A percentile compares a stretch with the other conserved stretches of the same genome.
These are phyloP conservation scores for Mirounga angustirostris DNA, from an alignment of 2,113 vertebrate genomes.

Conservation along the genomic window DNA sequence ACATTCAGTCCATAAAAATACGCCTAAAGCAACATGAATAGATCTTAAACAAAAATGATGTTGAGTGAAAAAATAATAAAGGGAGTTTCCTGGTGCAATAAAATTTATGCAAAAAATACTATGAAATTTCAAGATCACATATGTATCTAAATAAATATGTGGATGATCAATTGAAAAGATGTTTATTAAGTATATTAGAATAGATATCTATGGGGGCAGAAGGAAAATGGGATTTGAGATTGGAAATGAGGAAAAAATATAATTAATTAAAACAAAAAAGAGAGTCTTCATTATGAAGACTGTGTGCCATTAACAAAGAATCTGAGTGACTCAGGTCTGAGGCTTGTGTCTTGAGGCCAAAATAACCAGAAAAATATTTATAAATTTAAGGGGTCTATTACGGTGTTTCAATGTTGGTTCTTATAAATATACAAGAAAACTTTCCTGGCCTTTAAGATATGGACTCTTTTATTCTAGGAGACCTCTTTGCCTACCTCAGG, in stretches of 20 bases:
- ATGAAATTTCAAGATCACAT: conserved; percentile 29
- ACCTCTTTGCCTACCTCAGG: background rate
- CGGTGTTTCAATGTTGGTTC: background rate
- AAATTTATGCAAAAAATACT: conserved; percentile 27
- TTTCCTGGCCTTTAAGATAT: background rate
- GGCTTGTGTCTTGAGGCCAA: conserved; percentile 13
- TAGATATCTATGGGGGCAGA: background rate
- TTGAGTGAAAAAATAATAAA: conserved; percentile 14
- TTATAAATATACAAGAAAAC: background rate
- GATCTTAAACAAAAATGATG: conserved; percentile 1
- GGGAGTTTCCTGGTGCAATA: background rate
- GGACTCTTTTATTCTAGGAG: conserved; percentile 7
- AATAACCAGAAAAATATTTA: conserved; percentile 53
- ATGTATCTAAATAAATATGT: conserved; percentile 46
- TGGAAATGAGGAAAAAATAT: conserved; percentile 16
- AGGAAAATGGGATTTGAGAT: conserved; percentile 22
- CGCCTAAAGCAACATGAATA: background rate
- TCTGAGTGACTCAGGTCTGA: conserved; percentile 36
- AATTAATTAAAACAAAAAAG: conserved; percentile 50
- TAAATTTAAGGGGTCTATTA: background rate
- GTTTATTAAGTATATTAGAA: conserved; percentile 10
- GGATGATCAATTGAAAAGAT: background rate
- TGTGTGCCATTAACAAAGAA: conserved; percentile 4
- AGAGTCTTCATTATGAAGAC: background rate
- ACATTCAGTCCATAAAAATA: background rate